Conservation (phyloP, 1,140 invertebrate genomes). For the Macrosteles quadrilineatus region DNA sequence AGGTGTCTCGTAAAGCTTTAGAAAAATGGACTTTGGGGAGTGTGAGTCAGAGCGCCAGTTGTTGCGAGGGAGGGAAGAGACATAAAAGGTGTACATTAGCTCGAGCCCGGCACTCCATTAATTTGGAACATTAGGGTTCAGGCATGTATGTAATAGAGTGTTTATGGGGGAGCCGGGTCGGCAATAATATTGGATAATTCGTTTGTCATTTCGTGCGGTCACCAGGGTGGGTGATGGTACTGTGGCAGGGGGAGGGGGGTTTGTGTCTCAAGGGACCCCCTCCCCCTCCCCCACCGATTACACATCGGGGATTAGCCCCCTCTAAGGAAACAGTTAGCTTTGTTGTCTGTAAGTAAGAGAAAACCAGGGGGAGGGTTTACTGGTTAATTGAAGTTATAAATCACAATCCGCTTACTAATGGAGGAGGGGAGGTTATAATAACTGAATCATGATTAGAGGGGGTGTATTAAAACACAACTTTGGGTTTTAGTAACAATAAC, state of each 20-base stretch:
- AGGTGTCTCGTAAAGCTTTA: slow-evolving; percentile 26
- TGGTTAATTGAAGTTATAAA: slow-evolving; percentile 22
- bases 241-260: neutral
- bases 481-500: neutral
- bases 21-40: slow-evolving; percentile 15
- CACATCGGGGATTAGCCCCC: slow-evolving; percentile 1
- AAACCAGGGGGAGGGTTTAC: neutral
- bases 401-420: slow-evolving; percentile 20
- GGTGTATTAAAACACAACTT: slow-evolving; percentile 17
- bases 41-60: neutral
- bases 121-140: slow-evolving; percentile 24
- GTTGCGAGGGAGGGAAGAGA: neutral
- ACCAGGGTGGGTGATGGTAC: neutral
- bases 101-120: slow-evolving; percentile 11
- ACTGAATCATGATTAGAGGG: slow-evolving; percentile 20
- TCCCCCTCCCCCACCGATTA: neutral
- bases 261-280: slow-evolving; percentile 4
- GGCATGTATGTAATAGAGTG: slow-evolving; percentile 23
- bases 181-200: slow-evolving; percentile 24
- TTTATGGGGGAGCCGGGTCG: slow-evolving; percentile 14
- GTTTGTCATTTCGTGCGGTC: slow-evolving; percentile 18
- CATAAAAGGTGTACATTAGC: slow-evolving; percentile 23
- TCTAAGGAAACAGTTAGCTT: slow-evolving; percentile 24
- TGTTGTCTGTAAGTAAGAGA: slow-evolving; percentile 18
- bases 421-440: slow-evolving; percentile 22